phyloP scores from a whole-genome alignment of 2,113 vertebrate genomes.

The Vireo altiloquus region DNA sequence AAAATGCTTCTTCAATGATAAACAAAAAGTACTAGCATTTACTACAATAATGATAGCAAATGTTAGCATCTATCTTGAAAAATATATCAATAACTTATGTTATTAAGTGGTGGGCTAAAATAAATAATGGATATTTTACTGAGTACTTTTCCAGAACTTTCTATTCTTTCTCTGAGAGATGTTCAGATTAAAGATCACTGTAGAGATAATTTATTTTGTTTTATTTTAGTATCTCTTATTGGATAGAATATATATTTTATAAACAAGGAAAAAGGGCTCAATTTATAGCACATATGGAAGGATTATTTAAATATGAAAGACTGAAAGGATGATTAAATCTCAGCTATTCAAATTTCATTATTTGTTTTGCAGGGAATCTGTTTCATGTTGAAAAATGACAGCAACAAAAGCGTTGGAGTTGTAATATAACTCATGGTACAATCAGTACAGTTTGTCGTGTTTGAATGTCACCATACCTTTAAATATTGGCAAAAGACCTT shows the following conservation, averaged over 20 bases:
- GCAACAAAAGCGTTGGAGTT: neutral
- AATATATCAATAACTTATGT: neutral
- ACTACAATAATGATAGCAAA: neutral
- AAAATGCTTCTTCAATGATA: neutral
- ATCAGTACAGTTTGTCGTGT: neutral
- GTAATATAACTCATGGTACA: neutral
- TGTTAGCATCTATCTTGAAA: neutral
- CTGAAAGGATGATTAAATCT: conserved; percentile 28
- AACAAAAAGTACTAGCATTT: neutral
- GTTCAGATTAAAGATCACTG: neutral
- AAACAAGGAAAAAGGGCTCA: neutral
- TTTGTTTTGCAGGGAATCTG: conserved; percentile 12
- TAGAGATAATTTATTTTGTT: neutral
- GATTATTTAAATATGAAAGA: conserved; percentile 16
- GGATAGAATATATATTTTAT: neutral
- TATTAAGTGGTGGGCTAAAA: neutral
- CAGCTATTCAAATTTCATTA: conserved; percentile 19
- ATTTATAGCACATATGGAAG: neutral
- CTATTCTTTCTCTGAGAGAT: neutral
- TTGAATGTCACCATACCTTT: conserved; percentile 24
- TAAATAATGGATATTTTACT: neutral
- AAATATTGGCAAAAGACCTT: conserved; percentile 16
- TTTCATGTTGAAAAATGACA: conserved; percentile 6
- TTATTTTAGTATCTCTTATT: neutral
- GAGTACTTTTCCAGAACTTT: neutral